Evolutionary conservation across 2,797 vertebrate genomes (phyloP).

Genomic region (Pseudochirops cupreus): DNA sequence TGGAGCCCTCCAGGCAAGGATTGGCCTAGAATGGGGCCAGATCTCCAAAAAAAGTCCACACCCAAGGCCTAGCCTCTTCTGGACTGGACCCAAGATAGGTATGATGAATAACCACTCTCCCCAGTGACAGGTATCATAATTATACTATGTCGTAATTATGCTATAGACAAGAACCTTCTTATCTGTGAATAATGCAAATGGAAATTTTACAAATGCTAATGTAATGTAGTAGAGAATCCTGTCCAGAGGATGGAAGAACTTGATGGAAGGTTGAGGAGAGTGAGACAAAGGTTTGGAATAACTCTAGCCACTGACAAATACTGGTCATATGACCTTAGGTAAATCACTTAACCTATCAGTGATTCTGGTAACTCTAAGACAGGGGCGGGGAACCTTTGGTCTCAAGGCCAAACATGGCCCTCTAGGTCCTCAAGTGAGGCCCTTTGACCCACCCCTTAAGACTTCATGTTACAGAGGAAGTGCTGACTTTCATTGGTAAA

Average conservation of each 20-base stretch:
- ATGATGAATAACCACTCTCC: background rate
- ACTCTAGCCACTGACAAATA: background rate
- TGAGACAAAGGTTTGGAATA: background rate
- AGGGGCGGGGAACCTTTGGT: too few species aligned
- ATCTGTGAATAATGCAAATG: accelerated
- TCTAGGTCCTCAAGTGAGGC: too few species aligned
- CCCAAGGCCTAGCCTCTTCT: background rate
- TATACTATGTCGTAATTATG: background rate
- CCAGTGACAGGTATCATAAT: background rate
- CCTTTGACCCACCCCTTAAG: too few species aligned
- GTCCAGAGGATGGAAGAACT: background rate
- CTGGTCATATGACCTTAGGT: background rate
- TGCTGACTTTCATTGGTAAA: background rate
- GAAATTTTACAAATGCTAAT: background rate
- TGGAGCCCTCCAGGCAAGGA: background rate
- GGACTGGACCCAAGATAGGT: background rate
- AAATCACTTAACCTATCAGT: background rate
- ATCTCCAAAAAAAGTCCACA: constrained; percentile 24
- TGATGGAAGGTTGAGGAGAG: background rate
- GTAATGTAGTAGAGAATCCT: background rate
- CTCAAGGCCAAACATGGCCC: too few species aligned
- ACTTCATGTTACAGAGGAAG: background rate
- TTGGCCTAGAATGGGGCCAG: constrained; percentile 2
- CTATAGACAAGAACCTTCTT: background rate
- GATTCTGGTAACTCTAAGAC: background rate